Evolutionary conservation across 1,140 invertebrate genomes (phyloP).

Genomic region (Drosophila oshimai): DNA sequence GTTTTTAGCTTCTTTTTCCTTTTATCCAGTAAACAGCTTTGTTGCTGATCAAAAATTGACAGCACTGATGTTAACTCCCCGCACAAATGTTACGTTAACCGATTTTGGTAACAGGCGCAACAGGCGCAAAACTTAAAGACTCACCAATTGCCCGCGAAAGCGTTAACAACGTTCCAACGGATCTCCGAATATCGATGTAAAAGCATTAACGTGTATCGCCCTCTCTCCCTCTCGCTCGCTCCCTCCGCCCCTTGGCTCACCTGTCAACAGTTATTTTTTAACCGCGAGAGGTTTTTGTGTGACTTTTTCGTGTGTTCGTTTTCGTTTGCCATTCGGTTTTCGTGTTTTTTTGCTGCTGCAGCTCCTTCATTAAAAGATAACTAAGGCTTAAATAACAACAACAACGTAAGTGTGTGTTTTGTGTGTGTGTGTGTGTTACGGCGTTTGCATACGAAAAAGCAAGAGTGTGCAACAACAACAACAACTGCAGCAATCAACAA

Average conservation of each 20-base stretch:
- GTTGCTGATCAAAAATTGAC: too few relatives aligned
- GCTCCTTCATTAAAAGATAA: conserved; percentile 52
- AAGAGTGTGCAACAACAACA: conserved; percentile 38
- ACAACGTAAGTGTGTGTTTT: too few relatives aligned
- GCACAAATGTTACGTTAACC: too few relatives aligned
- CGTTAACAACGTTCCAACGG: conserved; percentile 61
- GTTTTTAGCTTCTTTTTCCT: too few relatives aligned
- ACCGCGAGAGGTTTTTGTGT: conserved; percentile 16
- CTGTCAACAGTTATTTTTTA: conserved; percentile 31
- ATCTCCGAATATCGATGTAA: conserved; percentile 14
- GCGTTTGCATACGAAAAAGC: conserved; percentile 35
- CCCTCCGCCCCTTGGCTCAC: background rate
- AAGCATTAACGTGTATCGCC: background rate
- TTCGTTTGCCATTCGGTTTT: background rate
- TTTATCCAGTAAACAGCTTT: too few relatives aligned
- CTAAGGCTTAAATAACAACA: conserved; percentile 38
- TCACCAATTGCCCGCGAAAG: conserved; percentile 72
- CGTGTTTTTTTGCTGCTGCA: conserved; percentile 11
- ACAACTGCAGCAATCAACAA: conserved; percentile 6
- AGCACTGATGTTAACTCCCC: too few relatives aligned
- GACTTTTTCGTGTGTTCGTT: conserved; percentile 20
- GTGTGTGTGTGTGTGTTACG: conserved; percentile 27
- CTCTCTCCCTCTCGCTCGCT: background rate
- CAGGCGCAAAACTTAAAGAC: conserved; percentile 45
- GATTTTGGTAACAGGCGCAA: too few relatives aligned